These are phyloP conservation scores for Heliconius ethilla DNA, from an alignment of 2,888 invertebrate species.

Conservation along the genomic window DNA sequence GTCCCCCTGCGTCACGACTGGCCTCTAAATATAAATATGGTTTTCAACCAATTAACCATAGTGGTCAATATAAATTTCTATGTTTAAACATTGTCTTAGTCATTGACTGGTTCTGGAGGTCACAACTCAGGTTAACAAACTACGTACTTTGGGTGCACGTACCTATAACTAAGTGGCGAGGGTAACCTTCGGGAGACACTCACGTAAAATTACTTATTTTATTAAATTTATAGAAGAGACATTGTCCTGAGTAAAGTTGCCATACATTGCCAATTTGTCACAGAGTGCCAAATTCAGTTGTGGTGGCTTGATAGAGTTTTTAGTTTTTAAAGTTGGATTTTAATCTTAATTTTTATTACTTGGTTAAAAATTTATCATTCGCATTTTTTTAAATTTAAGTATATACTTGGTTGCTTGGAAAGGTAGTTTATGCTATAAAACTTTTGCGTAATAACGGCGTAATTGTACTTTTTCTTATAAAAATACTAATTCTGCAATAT, in stretches of 20 bases:
- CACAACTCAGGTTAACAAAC: constrained; percentile 17
- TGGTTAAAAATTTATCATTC: too few species aligned
- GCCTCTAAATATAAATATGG: background rate
- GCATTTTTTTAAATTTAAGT: too few species aligned
- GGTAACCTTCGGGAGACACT: constrained; percentile 11
- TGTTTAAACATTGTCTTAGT: constrained; percentile 2
- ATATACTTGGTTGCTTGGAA: too few species aligned
- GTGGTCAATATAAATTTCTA: background rate
- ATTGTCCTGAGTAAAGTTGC: background rate
- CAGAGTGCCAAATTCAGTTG: background rate
- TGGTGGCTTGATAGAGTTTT: too few species aligned
- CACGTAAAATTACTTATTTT: background rate
- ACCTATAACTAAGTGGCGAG: background rate
- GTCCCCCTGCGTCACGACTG: background rate
- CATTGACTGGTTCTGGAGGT: constrained; percentile 24
- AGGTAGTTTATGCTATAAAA: too few species aligned
- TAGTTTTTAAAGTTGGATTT: too few species aligned
- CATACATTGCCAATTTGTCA: background rate
- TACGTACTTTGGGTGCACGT: constrained; percentile 10
- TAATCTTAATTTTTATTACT: too few species aligned
- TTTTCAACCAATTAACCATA: background rate
- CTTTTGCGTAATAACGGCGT: too few species aligned
- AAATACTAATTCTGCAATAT: too few species aligned
- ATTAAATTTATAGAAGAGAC: background rate
- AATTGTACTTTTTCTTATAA: too few species aligned